Percentiles rank a stretch among this genome's conserved stretches.
phyloP scores from a whole-genome alignment of 2,888 invertebrate species.

The Aquatica leii region DNA sequence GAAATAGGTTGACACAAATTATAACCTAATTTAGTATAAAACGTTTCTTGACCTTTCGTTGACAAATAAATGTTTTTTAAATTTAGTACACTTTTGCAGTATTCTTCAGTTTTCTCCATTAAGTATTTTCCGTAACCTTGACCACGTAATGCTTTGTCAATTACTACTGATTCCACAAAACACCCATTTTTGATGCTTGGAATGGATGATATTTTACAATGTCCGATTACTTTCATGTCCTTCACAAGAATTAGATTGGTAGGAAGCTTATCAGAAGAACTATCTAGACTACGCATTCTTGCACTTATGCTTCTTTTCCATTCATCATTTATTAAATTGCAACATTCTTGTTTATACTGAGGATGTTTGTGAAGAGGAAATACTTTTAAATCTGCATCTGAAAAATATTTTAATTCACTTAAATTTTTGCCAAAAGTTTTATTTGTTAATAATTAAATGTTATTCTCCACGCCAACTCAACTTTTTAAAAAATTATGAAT shows the following conservation, averaged over 20 bases:
- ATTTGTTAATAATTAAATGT: too few species aligned
- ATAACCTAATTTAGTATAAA: constrained; percentile 80
- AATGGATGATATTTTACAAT: constrained; percentile 80
- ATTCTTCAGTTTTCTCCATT: constrained; percentile 78
- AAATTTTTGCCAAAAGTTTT: too few species aligned
- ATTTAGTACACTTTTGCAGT: constrained; percentile 69
- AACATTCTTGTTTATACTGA: constrained; percentile 75
- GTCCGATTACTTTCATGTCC: constrained; percentile 71
- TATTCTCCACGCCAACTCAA: too few species aligned
- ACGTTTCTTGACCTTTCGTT: constrained; percentile 73
- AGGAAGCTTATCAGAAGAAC: constrained; percentile 77
- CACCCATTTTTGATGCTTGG: constrained; percentile 75
- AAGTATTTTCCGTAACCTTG: constrained; percentile 79
- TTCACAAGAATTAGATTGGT: constrained; percentile 75
- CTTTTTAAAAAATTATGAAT: too few species aligned
- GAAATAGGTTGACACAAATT: constrained; percentile 72
- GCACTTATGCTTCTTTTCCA: constrained; percentile 86
- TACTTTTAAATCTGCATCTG: constrained; percentile 58
- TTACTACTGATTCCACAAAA: constrained; percentile 85
- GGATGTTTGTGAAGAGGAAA: constrained; percentile 77
- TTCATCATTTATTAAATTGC: constrained; percentile 82
- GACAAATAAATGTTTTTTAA: constrained; percentile 68
- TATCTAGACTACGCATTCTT: constrained; percentile 76
- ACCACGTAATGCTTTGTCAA: constrained; percentile 74
- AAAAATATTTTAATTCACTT: neutral